Conservation (phyloP, 2,113 vertebrate genomes). For the Rhea pennata region DNA sequence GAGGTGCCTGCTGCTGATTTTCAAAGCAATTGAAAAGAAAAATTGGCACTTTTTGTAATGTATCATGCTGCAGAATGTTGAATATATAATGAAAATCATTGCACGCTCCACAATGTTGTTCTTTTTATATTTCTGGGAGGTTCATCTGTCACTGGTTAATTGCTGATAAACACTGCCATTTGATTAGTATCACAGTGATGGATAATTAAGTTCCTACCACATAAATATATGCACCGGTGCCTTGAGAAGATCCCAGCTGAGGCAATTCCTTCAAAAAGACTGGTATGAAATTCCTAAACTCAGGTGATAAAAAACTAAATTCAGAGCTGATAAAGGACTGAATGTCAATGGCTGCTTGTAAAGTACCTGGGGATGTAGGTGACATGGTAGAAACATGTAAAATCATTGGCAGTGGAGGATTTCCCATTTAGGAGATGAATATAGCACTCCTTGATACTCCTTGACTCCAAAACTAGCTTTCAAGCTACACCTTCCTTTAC, state of each 20-base stretch:
- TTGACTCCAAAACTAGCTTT: too few relatives aligned
- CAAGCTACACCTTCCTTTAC: too few relatives aligned
- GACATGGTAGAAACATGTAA: not conserved
- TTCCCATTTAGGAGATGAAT: not conserved
- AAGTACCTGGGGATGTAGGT: not conserved
- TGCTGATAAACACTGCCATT: conserved; percentile 72
- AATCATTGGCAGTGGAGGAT: not conserved
- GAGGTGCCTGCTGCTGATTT: conserved; percentile 50
- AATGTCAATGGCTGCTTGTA: not conserved
- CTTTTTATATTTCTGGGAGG: conserved; percentile 51
- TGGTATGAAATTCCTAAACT: not conserved
- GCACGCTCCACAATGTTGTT: conserved; percentile 20
- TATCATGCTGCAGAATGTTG: conserved; percentile 25
- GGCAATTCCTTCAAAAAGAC: conserved; percentile 9
- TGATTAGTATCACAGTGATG: conserved; percentile 48
- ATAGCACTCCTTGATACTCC: not conserved
- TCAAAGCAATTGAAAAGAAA: conserved; percentile 63
- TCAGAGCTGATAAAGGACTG: not conserved
- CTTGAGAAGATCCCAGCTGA: conserved; percentile 47
- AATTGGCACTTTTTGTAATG: conserved; percentile 43
- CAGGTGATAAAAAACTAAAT: not conserved
- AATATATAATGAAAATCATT: conserved; percentile 43
- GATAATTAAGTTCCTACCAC: conserved; percentile 61
- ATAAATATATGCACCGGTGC: conserved; percentile 24
- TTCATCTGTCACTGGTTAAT: conserved; percentile 58